Percentiles rank a stretch among this genome's conserved stretches.
Conservation (phyloP, 1,140 invertebrate genomes). For the Neuroterus valhalla region DNA sequence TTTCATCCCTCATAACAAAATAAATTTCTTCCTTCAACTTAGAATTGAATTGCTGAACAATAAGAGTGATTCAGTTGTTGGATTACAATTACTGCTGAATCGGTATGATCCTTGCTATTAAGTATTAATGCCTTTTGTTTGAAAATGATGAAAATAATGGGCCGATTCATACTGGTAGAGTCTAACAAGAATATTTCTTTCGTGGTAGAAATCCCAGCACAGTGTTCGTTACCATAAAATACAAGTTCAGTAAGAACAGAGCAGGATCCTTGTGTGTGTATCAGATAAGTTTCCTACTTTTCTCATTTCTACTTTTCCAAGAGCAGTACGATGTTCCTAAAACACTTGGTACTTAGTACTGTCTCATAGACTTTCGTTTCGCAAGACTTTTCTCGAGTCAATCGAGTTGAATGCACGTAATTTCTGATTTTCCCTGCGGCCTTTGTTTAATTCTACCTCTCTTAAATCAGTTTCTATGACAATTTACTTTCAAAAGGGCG, state of each 20-base stretch:
- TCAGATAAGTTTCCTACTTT: conserved; percentile 27
- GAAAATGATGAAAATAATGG: too few species aligned
- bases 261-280: conserved; percentile 9
- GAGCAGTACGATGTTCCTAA: not conserved
- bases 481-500: conserved; percentile 49
- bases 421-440: conserved; percentile 40
- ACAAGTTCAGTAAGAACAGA: conserved; percentile 8
- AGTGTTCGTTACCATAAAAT: conserved; percentile 29
- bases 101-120: too few species aligned
- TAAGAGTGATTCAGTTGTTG: too few species aligned
- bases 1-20: too few species aligned
- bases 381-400: conserved; percentile 40
- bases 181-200: not conserved
- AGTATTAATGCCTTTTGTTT: too few species aligned
- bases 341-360: conserved; percentile 26
- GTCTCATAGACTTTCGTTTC: conserved; percentile 25
- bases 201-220: conserved; percentile 3
- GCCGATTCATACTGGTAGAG: too few species aligned
- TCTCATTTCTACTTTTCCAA: conserved; percentile 23
- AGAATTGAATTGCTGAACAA: too few species aligned
- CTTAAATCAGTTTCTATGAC: conserved; percentile 51
- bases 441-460: conserved; percentile 41
- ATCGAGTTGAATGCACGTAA: conserved; percentile 44
- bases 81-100: too few species aligned
- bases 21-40: too few species aligned